Base-by-base conservation (phyloP, 2,113 vertebrate genomes). In the Aspiorhynchus laticeps region DNA sequence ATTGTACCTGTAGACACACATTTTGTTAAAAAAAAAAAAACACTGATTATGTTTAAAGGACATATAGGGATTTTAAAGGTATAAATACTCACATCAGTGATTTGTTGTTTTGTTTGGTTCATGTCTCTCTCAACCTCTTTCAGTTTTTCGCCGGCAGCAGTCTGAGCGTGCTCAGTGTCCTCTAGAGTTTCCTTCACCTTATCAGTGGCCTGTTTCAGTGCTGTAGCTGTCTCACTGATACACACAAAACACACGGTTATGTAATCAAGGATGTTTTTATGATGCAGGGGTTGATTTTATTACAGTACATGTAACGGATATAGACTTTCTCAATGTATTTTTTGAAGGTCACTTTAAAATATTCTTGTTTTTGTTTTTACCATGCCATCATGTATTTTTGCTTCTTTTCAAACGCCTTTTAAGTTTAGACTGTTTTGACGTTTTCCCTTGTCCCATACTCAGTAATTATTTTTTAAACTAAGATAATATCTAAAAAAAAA, bases 151-250 rank as follows among this genome's bases (percentile, higher is more conserved):
- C 93, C 93, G 85, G 97, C 96, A 69, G 94, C 89, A 41, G 75
- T 93, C 90, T 98, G 97, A 89, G 96, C 96, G 12, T 93, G 96
- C 92, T 96, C 96, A 0, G 96, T 95, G 94, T 98, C 96, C 71
- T 97, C 94, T 77, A 98, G 93, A 0, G 95, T 96, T 38, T 91
- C 93, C 90, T 93, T 96, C 80, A 97, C 96, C 78, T 91, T 87
- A 7, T 96, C 96, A 19, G 96, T 93, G 0, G 93, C 94, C 78
- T 95, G 94, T 93, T 95, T 97, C 86, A 97, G 87, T 88, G 94
- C 93, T 11, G 95, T 93, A 3, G 96, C 96, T 63, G 92, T 92
- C 89, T 96, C 95, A 87, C 98, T 99, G 76, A 26, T 19, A 31
- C 0, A 56, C 43, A 86, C 28, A 83, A 59, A 46, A 46, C 0